A percentile compares a stretch with the other conserved stretches of the same genome.
Conservation (phyloP, 2,888 invertebrate genomes). For the Papilio protenor region DNA sequence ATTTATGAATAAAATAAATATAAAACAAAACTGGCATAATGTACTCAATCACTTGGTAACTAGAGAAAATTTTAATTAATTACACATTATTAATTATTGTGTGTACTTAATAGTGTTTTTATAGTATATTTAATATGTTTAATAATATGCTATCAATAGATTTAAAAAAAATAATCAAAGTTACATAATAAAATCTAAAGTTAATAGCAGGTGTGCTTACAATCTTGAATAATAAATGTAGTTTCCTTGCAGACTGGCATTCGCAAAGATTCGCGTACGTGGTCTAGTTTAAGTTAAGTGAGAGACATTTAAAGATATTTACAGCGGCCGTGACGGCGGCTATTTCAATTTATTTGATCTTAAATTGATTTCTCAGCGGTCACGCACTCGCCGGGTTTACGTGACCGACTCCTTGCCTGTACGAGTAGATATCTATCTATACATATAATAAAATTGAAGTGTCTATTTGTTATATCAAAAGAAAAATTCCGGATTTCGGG, state of each 20-base stretch:
- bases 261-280: slow-evolving; percentile 14
- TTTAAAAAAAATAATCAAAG: neutral
- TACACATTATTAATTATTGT: too few relatives aligned
- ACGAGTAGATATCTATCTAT: too few relatives aligned
- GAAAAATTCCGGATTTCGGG: too few relatives aligned
- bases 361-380: slow-evolving; percentile 19
- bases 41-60: too few relatives aligned
- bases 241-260: neutral
- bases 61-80: too few relatives aligned
- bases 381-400: slow-evolving; percentile 7
- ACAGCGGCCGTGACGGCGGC: neutral
- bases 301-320: slow-evolving; percentile 6
- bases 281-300: slow-evolving; percentile 15
- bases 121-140: too few relatives aligned
- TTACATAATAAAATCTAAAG: neutral
- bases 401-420: neutral
- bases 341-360: slow-evolving; percentile 21
- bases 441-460: too few relatives aligned
- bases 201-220: neutral
- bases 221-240: slow-evolving; percentile 3
- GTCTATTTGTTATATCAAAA: too few relatives aligned
- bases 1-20: too few relatives aligned
- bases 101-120: too few relatives aligned
- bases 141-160: too few relatives aligned
- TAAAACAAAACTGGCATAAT: too few relatives aligned